Evolutionary conservation across 2,797 vertebrate species (phyloP).

Genomic region (Micrastur ruficollis): DNA sequence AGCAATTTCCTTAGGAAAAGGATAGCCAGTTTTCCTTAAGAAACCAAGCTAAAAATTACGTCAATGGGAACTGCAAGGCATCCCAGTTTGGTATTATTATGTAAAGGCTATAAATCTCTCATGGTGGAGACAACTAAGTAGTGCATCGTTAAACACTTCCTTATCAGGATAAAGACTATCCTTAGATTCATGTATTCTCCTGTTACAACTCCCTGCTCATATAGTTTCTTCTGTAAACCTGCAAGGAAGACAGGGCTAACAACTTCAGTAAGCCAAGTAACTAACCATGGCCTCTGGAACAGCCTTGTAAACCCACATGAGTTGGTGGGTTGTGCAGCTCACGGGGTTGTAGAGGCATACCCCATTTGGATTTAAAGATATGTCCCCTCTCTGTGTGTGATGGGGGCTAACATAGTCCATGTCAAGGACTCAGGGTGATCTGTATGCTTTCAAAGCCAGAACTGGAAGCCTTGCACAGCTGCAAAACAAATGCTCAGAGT

Average conservation of each 20-base stretch:
- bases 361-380: not conserved
- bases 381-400: rapidly evolving
- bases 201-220: not conserved
- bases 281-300: not conserved
- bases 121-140: not conserved
- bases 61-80: not conserved
- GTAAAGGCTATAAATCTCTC: not conserved
- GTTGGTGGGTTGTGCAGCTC: no score
- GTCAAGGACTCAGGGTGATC: not conserved
- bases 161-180: not conserved
- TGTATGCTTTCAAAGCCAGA: not conserved
- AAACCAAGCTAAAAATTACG: not conserved
- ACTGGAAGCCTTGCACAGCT: not conserved
- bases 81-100: not conserved
- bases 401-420: not conserved
- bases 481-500: not conserved
- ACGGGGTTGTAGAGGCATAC: not conserved
- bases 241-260: not conserved
- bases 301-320: not conserved
- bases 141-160: not conserved
- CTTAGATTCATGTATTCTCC: not conserved
- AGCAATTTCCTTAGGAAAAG: not conserved
- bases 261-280: not conserved
- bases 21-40: not conserved
- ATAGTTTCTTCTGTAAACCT: not conserved